Evolutionary conservation across 23 tunicate genomes (phyloP), one percentile per base, ranked within the genome.

Genomic region (Styela plicata): DNA sequence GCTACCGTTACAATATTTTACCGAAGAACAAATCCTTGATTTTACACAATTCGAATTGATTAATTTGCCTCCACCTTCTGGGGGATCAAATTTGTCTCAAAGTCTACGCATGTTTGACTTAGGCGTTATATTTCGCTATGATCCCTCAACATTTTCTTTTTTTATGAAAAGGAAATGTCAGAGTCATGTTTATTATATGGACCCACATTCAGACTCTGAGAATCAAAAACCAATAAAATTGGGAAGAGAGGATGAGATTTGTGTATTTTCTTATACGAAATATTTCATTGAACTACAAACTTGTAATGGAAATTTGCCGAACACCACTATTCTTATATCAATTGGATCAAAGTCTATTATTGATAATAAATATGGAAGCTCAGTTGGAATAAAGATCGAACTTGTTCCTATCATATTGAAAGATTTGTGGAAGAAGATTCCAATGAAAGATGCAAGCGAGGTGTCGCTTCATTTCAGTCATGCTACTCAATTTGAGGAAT

Each of bases 201-300:
- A 80, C 44, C 84, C 69, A 24, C 32, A 63, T 27, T 10, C n/a
- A 29, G 36, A 35, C n/a, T 19, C 5, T 17, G 5, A 22, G 5
- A 18, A 32, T 71, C 77, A 32, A 32, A 64, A 63, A 16, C 84
- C 84, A 29, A 34, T 80, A 27, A 80, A 80, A 34, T 3, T 80
- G 30, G 84, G 64, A 2, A n/a, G 84, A 1, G 31, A 80, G 21
- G 34, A 80, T 7, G 70, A 64, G 28, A 64, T 34, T 1, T 63
- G 69, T 26, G 24, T 80, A 24, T 80, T 80, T 31, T 80, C 84
- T 1, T 80, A 80, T 80, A 74, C 63, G 52, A 80, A 32, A 32
- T 71, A 28, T 71, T 29, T 27, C 23, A 44, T 13, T 7, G 10
- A 44, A 44, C 57, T 44, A 5, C 57, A 44, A 44, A 5, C 57